Percentiles rank a stretch among this genome's conserved stretches.
Conservation (phyloP, 2,888 invertebrate genomes). For the Mesoligia furuncula region DNA sequence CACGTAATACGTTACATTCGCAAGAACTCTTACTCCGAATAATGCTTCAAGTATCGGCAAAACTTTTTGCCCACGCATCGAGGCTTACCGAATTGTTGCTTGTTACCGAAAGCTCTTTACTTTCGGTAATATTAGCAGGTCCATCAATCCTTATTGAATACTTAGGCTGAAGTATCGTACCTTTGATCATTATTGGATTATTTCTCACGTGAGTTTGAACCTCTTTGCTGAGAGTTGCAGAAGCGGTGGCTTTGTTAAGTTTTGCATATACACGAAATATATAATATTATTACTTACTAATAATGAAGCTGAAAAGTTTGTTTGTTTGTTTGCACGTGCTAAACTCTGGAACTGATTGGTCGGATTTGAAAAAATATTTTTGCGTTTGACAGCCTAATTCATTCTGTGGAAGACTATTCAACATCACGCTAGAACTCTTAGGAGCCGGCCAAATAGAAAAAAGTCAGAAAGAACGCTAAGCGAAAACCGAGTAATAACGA, state of each 20-base stretch:
- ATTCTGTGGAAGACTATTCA: neutral
- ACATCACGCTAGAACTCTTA: neutral
- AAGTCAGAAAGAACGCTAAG: neutral
- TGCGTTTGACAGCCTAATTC: neutral
- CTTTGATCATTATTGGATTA: conserved; percentile 56
- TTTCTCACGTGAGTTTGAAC: conserved; percentile 29
- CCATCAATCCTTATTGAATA: conserved; percentile 45
- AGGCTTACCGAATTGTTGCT: conserved; percentile 52
- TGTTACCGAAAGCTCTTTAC: conserved; percentile 45
- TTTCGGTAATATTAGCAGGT: conserved; percentile 37
- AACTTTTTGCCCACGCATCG: conserved; percentile 60
- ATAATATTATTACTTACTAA: neutral
- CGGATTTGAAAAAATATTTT: neutral
- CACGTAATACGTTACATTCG: conserved; percentile 13
- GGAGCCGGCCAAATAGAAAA: neutral
- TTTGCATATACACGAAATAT: neutral
- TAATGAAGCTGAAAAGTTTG: neutral
- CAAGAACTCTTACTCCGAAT: conserved; percentile 25
- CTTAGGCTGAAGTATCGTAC: conserved; percentile 37
- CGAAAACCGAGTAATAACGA: neutral
- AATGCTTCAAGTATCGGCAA: conserved; percentile 53
- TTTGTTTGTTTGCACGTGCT: neutral
- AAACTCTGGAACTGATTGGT: neutral
- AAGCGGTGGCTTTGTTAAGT: conserved; percentile 11
- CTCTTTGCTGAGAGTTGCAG: conserved; percentile 5